Base-by-base conservation (phyloP, 2,888 invertebrate species). In the Melipona bicolor region DNA sequence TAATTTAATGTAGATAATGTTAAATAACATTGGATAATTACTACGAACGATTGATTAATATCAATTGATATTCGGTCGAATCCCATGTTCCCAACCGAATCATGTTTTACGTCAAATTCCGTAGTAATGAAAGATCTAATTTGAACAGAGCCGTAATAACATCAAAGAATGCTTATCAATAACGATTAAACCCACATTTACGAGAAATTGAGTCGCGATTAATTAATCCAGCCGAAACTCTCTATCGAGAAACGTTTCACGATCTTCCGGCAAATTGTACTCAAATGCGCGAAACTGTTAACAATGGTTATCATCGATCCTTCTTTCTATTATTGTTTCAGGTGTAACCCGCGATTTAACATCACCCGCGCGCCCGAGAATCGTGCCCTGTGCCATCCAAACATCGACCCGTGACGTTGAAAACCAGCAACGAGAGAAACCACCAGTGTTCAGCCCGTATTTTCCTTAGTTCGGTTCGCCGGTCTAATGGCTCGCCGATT, bases 401-500 rank as follows among this genome's bases (percentile, higher is more conserved):
- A 43, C 43, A 4, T 36, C 36, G 36, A 32, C 3, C 4, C 36
- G 36, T 9, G n/a, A 24, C 2, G 56, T n/a, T 15, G n/a, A 1
- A 15, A 3, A 5, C 5, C 5, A 2, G 4, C n/a, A 15, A 43
- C 15, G 5, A 5, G n/a, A 59, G n/a, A 5, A 5, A 59, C n/a
- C 4, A n/a, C 56, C n/a, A 2, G 43, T 2, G 11, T 43, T 43
- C 9, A 56, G n/a, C n/a, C 15, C 13, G 0, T 15, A 59, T n/a
- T 59, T 24, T 59, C 13, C 56, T 5, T 24, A 59, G 43, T 43
- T 21, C 54, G 52, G n/a, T 27, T 52, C n/a, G 15, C 19, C 27
- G 43, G 21, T n/a, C 49, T 70, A 77, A 83, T 61, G 50, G 69
- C 17, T 62, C 50, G 62, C 43, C 83, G 65, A 77, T 77, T 73